Conservation (phyloP, 2,888 invertebrate species). For the Bruchidius siliquastri region DNA sequence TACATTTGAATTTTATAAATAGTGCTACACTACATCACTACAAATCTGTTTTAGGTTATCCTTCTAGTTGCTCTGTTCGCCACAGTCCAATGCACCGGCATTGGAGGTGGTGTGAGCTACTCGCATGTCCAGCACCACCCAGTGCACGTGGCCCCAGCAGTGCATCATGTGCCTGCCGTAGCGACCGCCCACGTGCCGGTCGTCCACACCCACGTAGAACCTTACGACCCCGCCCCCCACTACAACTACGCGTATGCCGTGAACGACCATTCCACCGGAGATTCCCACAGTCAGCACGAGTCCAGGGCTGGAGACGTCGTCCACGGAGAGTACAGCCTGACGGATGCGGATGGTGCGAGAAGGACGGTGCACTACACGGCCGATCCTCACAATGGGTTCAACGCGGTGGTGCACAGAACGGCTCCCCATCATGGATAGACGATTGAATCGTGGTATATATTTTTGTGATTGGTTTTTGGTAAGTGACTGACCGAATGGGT, state of each 20-base stretch:
- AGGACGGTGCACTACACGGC: conserved; percentile 41
- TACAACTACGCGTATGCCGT: conserved; percentile 44
- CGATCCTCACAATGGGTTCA: conserved; percentile 41
- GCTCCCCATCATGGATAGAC: conserved; percentile 18
- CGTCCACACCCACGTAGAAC: conserved; percentile 36
- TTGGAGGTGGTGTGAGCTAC: conserved; percentile 22
- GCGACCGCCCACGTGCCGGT: conserved; percentile 25
- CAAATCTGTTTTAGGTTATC: conserved; percentile 9
- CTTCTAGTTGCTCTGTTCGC: conserved; percentile 1
- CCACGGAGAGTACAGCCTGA: conserved; percentile 42
- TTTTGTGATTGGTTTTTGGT: background rate
- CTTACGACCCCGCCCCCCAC: conserved; percentile 42
- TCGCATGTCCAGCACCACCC: conserved; percentile 33
- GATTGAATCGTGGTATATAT: conserved; percentile 2
- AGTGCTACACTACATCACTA: no score
- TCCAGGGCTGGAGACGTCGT: conserved; percentile 40
- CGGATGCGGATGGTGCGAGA: conserved; percentile 42
- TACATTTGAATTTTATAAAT: no score
- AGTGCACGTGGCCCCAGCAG: no score
- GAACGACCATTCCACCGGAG: conserved; percentile 43
- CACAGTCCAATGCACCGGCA: conserved; percentile 1
- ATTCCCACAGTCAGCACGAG: conserved; percentile 44
- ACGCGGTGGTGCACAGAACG: conserved; percentile 40
- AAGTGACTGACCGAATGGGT: no score
- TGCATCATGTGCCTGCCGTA: conserved; percentile 15